These are phyloP conservation scores for Liparis tanakae DNA, from an alignment of 2,797 vertebrate genomes.

Conservation along the genomic window DNA sequence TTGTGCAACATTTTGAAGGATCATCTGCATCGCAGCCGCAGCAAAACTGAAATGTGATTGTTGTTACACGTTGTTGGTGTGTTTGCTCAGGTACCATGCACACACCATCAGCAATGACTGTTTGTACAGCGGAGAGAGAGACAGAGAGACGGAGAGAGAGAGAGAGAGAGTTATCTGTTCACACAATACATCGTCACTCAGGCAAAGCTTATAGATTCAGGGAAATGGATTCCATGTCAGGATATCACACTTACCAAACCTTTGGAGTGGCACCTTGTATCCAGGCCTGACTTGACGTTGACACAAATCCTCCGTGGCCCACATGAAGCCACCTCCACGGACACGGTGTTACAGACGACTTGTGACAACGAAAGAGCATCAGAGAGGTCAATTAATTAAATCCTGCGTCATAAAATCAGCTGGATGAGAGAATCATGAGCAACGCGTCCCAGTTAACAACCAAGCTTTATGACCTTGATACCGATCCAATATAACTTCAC, in stretches of 20 bases:
- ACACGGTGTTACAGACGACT: constrained; percentile 62
- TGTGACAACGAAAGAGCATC: constrained; percentile 65
- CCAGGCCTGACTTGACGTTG: constrained; percentile 65
- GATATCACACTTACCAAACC: constrained; percentile 75
- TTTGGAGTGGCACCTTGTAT: constrained; percentile 71
- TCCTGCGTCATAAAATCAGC: constrained; percentile 71
- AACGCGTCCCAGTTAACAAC: constrained; percentile 68
- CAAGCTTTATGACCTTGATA: constrained; percentile 73
- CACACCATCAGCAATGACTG: constrained; percentile 68
- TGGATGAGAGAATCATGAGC: constrained; percentile 63
- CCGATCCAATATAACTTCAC: constrained; percentile 68
- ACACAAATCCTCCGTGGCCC: constrained; percentile 68
- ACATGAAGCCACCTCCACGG: constrained; percentile 68
- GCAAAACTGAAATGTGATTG: constrained; percentile 73
- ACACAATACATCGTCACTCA: constrained; percentile 75
- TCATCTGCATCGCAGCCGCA: constrained; percentile 72
- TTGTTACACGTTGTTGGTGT: constrained; percentile 72
- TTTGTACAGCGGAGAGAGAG: constrained; percentile 45
- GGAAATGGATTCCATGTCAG: constrained; percentile 77
- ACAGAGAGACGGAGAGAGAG: constrained; percentile 17
- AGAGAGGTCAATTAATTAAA: constrained; percentile 77
- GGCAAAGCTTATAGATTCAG: constrained; percentile 78
- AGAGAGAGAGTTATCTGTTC: constrained; percentile 69
- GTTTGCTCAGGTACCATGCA: constrained; percentile 74
- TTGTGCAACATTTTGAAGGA: constrained; percentile 72